These are phyloP conservation scores for Phanerotoma sp. DNA, from an alignment of 2,888 invertebrate genomes.

Conservation along the genomic window DNA sequence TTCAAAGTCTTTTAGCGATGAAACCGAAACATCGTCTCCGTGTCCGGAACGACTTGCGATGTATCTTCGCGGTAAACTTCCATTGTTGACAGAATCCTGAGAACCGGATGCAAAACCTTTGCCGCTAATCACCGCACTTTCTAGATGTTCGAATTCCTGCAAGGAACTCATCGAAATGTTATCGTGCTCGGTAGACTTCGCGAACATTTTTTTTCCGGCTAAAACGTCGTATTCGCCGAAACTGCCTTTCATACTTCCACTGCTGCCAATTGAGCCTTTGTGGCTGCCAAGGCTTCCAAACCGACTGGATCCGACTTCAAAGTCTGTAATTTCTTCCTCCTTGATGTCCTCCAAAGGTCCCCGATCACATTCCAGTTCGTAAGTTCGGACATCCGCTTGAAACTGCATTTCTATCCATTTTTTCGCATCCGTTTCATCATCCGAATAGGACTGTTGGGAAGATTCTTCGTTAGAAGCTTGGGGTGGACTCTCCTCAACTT, in stretches of 20 bases:
- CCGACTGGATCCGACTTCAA: constrained; percentile 72
- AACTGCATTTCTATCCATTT: constrained; percentile 91
- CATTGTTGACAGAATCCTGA: constrained; percentile 81
- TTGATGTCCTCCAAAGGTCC: constrained; percentile 88
- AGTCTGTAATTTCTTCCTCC: constrained; percentile 87
- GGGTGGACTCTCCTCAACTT: constrained; percentile 54
- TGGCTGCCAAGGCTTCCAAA: constrained; percentile 78
- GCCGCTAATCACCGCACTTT: constrained; percentile 80
- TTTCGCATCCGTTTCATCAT: constrained; percentile 69
- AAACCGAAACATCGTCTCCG: constrained; percentile 83
- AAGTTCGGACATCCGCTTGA: constrained; percentile 68
- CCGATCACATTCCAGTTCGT: constrained; percentile 78
- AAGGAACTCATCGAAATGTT: constrained; percentile 90
- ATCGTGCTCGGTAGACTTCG: constrained; percentile 83
- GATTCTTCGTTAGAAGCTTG: constrained; percentile 52
- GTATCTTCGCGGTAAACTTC: constrained; percentile 76
- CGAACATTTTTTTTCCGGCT: constrained; percentile 79
- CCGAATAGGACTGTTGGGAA: constrained; percentile 52
- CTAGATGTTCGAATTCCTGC: constrained; percentile 92
- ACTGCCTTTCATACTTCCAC: constrained; percentile 79
- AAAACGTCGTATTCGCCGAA: constrained; percentile 84
- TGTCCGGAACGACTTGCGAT: constrained; percentile 71
- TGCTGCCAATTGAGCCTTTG: constrained; percentile 77
- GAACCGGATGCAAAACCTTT: constrained; percentile 70
- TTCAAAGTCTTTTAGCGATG: constrained; percentile 91